Base-by-base conservation (phyloP, 2,888 invertebrate genomes). In the Gisinianus flammeolus region DNA sequence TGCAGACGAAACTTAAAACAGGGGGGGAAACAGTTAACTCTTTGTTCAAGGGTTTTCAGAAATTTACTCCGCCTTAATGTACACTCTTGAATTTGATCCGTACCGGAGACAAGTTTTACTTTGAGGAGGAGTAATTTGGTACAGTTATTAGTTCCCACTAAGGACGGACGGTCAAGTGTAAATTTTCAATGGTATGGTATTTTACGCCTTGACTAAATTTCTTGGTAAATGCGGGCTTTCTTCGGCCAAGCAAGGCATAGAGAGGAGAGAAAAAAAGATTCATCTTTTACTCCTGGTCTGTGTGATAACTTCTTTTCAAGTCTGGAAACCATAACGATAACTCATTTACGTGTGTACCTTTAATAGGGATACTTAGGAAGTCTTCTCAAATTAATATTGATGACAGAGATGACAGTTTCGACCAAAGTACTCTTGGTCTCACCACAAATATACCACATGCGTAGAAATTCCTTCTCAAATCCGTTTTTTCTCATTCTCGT, bases 321-420 rank as follows among this genome's bases (percentile, higher is more conserved):
- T 56, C 56, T 71, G 71, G 56, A 28, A 71, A 71, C 71, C 71
- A 71, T 71, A 71, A 71, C 71, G 56, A 71, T 71, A 71, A 71
- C 71, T 71, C 71, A 71, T 71, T 71, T 71, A 22, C 31, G 56
- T 69, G 56, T 71, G 56, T 56, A 71, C 56, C 56, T 71, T 71
- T 71, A 54, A 71, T 71, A 54, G 28, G 71, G 16, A 35, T 62
- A 62, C 26, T 62, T 62, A 62, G 62, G 44, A 54, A n/a, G 71
- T 19, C 30, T 28, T 31, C 71, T 30, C 54, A 52, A 56, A 71
- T 56, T 28, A 28, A 54, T 44, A 71, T 71, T 71, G 71, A 71
- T 71, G 71, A 71, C 56, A 24, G 28, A 31, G 54, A 4, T 71
- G 71, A 71, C 71, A 71, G 71, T 30, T 19, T 54, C 10, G 28